phyloP scores from a whole-genome alignment of 2,113 vertebrate species.

The Albula goreensis region DNA sequence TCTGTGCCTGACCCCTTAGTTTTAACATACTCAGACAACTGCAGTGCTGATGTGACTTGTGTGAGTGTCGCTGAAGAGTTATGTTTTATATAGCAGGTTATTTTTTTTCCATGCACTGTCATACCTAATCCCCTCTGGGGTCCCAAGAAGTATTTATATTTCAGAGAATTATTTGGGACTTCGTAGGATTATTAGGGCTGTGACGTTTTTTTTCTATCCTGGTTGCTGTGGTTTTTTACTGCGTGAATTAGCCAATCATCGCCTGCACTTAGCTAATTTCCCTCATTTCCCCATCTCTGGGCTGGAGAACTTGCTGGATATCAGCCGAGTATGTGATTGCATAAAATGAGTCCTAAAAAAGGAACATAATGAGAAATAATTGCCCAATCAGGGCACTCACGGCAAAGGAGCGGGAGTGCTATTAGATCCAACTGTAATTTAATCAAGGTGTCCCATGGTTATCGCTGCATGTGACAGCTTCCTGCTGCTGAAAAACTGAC shows the following conservation, averaged over 20 bases:
- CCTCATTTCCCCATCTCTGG: neutral
- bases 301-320: neutral
- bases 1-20: neutral
- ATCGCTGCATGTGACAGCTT: slow-evolving; percentile 66
- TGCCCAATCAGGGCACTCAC: slow-evolving; percentile 59
- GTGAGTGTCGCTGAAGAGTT: too few relatives aligned
- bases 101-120: too few relatives aligned
- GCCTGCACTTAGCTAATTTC: neutral
- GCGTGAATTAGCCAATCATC: neutral
- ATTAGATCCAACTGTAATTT: slow-evolving; percentile 65
- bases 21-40: neutral
- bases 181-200: too few relatives aligned
- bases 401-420: slow-evolving; percentile 49
- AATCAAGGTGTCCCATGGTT: slow-evolving; percentile 56
- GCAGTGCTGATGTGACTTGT: too few relatives aligned
- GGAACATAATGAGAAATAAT: slow-evolving; percentile 49
- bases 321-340: slow-evolving; percentile 11
- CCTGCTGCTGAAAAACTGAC: slow-evolving; percentile 62
- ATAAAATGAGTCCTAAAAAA: slow-evolving; percentile 46
- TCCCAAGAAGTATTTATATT: too few relatives aligned
- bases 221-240: neutral
- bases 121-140: too few relatives aligned
- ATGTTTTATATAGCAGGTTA: too few relatives aligned
- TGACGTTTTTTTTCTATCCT: too few relatives aligned
- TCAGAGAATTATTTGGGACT: neutral